Evolutionary conservation across 2,113 vertebrate genomes (phyloP).

Genomic region (Blennius ocellaris): DNA sequence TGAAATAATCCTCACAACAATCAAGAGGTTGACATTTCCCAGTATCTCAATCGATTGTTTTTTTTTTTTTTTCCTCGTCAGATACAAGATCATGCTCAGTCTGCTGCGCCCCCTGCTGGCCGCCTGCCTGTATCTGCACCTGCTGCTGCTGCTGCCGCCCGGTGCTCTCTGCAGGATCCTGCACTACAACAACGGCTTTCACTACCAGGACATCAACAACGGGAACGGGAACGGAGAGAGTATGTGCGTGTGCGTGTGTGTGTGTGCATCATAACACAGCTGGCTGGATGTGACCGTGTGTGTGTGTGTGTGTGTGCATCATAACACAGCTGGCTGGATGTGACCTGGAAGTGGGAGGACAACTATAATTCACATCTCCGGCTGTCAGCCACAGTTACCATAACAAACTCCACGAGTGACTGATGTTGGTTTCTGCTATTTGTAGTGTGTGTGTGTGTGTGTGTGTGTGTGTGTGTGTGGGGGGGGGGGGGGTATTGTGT

Average conservation of each 20-base stretch:
- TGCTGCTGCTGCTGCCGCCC: constrained; percentile 39
- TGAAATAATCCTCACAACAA: too few relatives aligned
- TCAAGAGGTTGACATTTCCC: too few relatives aligned
- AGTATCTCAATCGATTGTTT: too few relatives aligned
- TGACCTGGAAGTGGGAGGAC: constrained; percentile 14
- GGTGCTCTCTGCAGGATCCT: constrained; percentile 54
- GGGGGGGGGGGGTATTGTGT: too few relatives aligned
- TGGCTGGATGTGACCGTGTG: constrained; percentile 22
- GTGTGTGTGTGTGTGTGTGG: neutral
- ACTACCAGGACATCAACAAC: constrained; percentile 86
- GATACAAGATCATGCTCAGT: constrained; percentile 56
- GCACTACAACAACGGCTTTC: constrained; percentile 88
- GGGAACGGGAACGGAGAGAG: constrained; percentile 81
- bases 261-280: constrained; percentile 41
- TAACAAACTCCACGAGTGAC: constrained; percentile 24
- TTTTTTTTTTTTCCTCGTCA: neutral
- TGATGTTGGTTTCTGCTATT: constrained; percentile 7
- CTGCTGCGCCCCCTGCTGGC: constrained; percentile 74
- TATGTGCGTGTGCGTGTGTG: constrained; percentile 52
- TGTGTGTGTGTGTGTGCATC: constrained; percentile 20
- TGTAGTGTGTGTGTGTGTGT: neutral
- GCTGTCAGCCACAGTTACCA: neutral
- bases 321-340: constrained; percentile 43
- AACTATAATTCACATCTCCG: constrained; percentile 11
- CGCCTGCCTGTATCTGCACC: constrained; percentile 49